Percentiles rank a stretch among this genome's conserved stretches.
These are phyloP conservation scores for Myotis vivesi DNA, from an alignment of 2,797 vertebrate genomes.

Conservation along the genomic window DNA sequence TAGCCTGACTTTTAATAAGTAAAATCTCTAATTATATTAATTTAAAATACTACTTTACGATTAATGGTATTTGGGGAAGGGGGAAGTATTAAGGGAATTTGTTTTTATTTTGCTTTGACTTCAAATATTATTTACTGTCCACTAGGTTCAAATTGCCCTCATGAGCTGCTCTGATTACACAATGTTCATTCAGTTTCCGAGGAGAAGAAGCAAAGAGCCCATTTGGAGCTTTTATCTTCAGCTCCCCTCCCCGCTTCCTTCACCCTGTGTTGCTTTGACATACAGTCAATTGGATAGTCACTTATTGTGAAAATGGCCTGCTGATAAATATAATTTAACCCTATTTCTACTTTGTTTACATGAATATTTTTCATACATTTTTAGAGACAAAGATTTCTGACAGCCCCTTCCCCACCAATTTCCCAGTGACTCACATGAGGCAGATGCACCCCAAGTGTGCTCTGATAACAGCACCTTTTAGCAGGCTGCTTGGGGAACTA, in stretches of 20 bases:
- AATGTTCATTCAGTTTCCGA: background rate
- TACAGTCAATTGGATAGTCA: conserved; percentile 49
- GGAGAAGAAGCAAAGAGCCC: conserved; percentile 41
- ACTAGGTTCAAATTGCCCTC: conserved; percentile 36
- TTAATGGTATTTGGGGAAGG: background rate
- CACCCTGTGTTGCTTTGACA: conserved; percentile 48
- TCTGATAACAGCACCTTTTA: conserved; percentile 72
- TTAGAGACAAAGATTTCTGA: conserved; percentile 5
- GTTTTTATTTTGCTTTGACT: conserved; percentile 61
- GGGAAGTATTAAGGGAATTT: conserved; percentile 16
- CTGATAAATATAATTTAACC: conserved; percentile 51
- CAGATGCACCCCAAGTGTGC: conserved; percentile 61
- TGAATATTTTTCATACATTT: conserved; percentile 36
- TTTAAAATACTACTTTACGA: conserved; percentile 56
- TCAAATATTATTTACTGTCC: conserved; percentile 40
- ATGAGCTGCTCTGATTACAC: background rate
- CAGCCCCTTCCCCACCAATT: background rate
- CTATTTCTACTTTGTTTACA: conserved; percentile 25
- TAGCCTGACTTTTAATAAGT: conserved; percentile 68
- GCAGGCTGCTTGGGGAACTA: conserved; percentile 72
- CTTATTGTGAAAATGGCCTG: conserved; percentile 36
- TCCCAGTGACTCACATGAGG: background rate
- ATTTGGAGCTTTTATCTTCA: conserved; percentile 63
- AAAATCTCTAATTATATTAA: conserved; percentile 61
- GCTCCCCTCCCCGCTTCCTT: background rate